phyloP scores from a whole-genome alignment of 2,113 vertebrate species.

The Pelecanus crispus region DNA sequence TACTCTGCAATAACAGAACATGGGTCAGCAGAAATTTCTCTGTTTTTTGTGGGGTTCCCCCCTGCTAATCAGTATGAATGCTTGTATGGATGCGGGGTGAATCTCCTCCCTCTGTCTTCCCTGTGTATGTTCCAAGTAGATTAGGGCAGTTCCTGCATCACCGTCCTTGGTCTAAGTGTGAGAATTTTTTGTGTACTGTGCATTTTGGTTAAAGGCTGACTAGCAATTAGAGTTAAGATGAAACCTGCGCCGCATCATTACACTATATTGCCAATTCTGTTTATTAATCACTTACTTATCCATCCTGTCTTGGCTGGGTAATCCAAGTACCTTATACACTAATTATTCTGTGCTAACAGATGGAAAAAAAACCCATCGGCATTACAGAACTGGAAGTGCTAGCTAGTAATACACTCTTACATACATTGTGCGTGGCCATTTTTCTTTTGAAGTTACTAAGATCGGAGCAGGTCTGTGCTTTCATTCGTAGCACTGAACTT shows the following conservation, averaged over 20 bases:
- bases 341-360: background rate
- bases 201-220: background rate
- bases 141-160: background rate
- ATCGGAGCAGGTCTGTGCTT: background rate
- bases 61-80: background rate
- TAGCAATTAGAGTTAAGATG: background rate
- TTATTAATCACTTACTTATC: background rate
- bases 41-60: background rate
- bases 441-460: background rate
- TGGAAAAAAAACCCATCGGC: rapidly evolving
- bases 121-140: background rate
- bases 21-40: background rate
- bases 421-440: background rate
- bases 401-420: background rate
- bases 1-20: background rate
- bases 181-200: background rate
- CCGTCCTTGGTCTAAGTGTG: rapidly evolving
- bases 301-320: background rate
- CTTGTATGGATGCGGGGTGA: background rate
- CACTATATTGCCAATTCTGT: background rate
- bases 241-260: background rate
- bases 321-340: background rate
- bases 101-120: background rate
- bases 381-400: background rate
- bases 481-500: background rate